Percentiles rank a stretch among this genome's conserved stretches.
These are phyloP conservation scores for Thalassarche chlororhynchos DNA, from an alignment of 2,113 vertebrate species.

Conservation along the genomic window DNA sequence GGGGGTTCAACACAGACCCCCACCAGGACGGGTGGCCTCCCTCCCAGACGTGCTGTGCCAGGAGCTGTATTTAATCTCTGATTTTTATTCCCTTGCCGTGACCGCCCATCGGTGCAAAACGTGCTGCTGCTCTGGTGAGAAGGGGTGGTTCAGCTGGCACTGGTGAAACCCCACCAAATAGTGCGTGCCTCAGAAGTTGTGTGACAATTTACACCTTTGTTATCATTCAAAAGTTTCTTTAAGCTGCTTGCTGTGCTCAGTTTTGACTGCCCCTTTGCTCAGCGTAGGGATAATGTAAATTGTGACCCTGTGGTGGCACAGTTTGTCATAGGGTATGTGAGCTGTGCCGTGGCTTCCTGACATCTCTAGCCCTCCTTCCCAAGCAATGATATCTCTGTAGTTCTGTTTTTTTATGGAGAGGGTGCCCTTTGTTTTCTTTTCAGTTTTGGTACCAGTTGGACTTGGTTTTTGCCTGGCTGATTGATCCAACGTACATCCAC, in stretches of 20 bases:
- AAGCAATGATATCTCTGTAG: neutral
- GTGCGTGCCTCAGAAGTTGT: neutral
- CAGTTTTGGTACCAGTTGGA: neutral
- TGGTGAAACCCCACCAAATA: neutral
- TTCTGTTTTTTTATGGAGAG: neutral
- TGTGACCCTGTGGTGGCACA: neutral
- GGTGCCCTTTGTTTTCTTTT: neutral
- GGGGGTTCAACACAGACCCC: fast-evolving
- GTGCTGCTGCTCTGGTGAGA: neutral
- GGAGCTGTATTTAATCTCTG: neutral
- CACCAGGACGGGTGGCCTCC: neutral
- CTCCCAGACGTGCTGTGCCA: fast-evolving
- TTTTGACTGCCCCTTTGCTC: neutral
- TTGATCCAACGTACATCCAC: neutral
- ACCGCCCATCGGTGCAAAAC: neutral
- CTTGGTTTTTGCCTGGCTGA: neutral
- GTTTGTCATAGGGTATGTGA: neutral
- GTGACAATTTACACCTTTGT: neutral
- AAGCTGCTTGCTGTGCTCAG: neutral
- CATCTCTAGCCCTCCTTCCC: neutral
- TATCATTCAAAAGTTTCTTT: neutral
- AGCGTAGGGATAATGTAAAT: neutral
- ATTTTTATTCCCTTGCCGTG: neutral
- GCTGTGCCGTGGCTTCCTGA: neutral
- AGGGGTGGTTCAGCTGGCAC: fast-evolving